These are phyloP conservation scores for Oenanthe melanoleuca DNA, from an alignment of 2,113 vertebrate genomes.

Conservation along the genomic window DNA sequence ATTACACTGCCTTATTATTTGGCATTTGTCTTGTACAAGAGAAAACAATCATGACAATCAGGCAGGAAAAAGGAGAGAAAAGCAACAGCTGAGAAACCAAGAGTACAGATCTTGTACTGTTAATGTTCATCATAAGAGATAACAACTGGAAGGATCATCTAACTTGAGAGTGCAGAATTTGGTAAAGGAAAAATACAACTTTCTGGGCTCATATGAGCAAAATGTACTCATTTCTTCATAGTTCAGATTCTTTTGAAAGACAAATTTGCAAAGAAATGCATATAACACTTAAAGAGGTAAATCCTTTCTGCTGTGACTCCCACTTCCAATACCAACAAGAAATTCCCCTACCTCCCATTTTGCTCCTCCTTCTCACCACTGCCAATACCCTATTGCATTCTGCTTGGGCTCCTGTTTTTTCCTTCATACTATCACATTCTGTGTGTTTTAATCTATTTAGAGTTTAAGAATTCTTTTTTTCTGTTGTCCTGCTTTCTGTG, in stretches of 20 bases:
- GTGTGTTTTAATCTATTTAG: not conserved
- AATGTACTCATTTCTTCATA: not conserved
- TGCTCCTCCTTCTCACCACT: not conserved
- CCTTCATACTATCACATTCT: not conserved
- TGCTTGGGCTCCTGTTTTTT: not conserved
- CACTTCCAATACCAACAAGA: not conserved
- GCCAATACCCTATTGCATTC: not conserved
- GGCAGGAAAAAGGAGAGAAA: not conserved
- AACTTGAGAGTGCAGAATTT: not conserved
- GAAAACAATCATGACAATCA: not conserved
- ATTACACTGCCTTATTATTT: not conserved
- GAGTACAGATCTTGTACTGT: not conserved
- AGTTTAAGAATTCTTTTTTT: not conserved
- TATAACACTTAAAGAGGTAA: not conserved
- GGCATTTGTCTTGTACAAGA: not conserved
- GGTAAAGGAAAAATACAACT: not conserved
- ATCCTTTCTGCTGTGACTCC: not conserved
- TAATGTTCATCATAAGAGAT: not conserved
- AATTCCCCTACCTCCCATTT: not conserved
- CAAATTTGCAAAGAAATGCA: not conserved
- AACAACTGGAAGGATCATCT: not conserved
- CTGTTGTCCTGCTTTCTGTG: not conserved
- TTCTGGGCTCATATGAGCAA: not conserved
- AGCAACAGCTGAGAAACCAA: not conserved
- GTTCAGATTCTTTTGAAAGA: not conserved